Base-by-base conservation (phyloP, 2,888 invertebrate species). In the Rhagophthalmus giganteus region DNA sequence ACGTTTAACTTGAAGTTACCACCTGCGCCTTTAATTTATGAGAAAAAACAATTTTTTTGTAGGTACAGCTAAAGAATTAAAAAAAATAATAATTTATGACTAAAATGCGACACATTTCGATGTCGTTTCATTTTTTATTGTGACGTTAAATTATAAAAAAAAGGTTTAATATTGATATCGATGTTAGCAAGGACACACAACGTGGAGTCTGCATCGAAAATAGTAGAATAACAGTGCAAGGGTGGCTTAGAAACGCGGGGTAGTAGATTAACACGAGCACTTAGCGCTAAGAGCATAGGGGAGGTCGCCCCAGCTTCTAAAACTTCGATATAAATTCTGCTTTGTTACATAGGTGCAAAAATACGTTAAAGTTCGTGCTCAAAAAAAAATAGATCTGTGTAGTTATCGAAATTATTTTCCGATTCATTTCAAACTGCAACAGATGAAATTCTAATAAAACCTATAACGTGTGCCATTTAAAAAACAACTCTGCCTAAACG, bases 271-370 rank as follows among this genome's bases (percentile, higher is more conserved):
- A 68, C 68, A 67, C 66, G 62, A 69, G 70, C 71, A 69, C 71
- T 71, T 70, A 71, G 70, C 67, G 66, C 67, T 70, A 69, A 71
- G 70, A 68, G 70, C 67, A 64, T 66, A 62, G 67, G 68, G 66
- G 61, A 61, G 55, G 41, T 55, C 44, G 42, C 55, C 57, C 59
- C 53, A 42, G 34, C 41, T 42, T 48, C 53, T 42, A 48, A 40
- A 44, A 53, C 39, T 44, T 42, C 53, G 53, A 53, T 48, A 44
- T 48, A 48, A 42, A 47, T 48, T 53, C 32, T 28, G 42, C 47
- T 53, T 12, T 9, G 39, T 44, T 27, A 53, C 53, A 42, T 30
- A 34, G 30, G 24, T 38, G 30, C 47, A 25, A 13, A 42, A 20
- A 35, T 46, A 31, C 51, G 51, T 31, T 26, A 38, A 31, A 14